Percentiles rank a stretch among this genome's conserved stretches.
These are phyloP conservation scores for Malacoraja senta DNA, from an alignment of 2,797 vertebrate genomes.

Conservation along the genomic window DNA sequence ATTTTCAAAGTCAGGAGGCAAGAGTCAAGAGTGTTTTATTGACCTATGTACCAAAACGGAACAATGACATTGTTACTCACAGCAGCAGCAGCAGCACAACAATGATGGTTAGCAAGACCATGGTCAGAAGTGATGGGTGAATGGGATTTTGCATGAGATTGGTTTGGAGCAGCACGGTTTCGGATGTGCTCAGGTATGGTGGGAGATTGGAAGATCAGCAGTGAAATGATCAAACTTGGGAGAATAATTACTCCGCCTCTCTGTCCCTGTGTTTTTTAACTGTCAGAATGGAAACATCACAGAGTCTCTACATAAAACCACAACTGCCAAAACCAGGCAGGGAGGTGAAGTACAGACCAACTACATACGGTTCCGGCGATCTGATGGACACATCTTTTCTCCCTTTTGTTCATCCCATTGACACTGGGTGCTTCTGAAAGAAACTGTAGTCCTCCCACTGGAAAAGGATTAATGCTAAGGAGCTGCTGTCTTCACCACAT, in stretches of 20 bases:
- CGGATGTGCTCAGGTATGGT: neutral
- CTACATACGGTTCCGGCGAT: too few relatives aligned
- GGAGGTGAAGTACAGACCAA: neutral
- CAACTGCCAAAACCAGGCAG: neutral
- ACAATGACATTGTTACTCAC: too few relatives aligned
- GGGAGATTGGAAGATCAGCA: neutral
- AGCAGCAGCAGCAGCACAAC: too few relatives aligned
- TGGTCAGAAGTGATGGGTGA: neutral
- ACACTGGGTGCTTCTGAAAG: neutral
- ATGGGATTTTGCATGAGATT: neutral
- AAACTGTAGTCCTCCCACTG: neutral
- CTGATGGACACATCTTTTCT: neutral
- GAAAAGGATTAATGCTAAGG: constrained; percentile 39
- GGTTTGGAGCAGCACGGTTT: too few relatives aligned
- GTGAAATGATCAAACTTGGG: neutral
- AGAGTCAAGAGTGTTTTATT: too few relatives aligned
- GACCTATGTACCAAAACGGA: too few relatives aligned
- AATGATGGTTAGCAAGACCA: neutral
- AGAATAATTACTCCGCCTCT: neutral
- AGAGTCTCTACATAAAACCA: neutral
- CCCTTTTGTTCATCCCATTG: neutral
- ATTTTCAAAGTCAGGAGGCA: neutral
- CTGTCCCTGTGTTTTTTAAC: neutral
- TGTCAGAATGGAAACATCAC: neutral
- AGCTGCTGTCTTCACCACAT: constrained; percentile 47